Evolutionary conservation across 2,888 invertebrate genomes (phyloP).

Genomic region (Ophion slaviceki): DNA sequence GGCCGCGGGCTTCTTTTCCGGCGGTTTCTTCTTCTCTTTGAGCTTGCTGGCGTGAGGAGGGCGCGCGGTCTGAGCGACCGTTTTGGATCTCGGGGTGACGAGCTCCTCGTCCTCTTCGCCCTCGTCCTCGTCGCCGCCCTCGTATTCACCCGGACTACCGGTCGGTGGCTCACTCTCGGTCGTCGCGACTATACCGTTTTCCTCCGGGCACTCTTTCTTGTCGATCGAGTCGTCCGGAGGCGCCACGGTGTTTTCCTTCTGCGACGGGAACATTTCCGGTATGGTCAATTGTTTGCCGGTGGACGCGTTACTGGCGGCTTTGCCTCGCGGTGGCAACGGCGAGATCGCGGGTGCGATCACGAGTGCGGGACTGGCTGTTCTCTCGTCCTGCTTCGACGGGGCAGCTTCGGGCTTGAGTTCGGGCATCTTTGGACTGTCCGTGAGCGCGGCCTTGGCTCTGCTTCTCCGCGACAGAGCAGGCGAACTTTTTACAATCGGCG

Average conservation of each 20-base stretch:
- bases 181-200: slow-evolving; percentile 67
- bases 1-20: slow-evolving; percentile 60
- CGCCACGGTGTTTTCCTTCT: slow-evolving; percentile 44
- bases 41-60: slow-evolving; percentile 47
- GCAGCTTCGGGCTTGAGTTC: slow-evolving; percentile 69
- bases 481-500: slow-evolving; percentile 41
- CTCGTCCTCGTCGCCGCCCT: slow-evolving; percentile 82
- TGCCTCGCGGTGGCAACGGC: slow-evolving; percentile 63
- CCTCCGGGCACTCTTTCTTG: slow-evolving; percentile 70
- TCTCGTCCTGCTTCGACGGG: slow-evolving; percentile 60
- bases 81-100: slow-evolving; percentile 72
- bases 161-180: slow-evolving; percentile 76
- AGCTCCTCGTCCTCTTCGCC: slow-evolving; percentile 80
- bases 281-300: slow-evolving; percentile 75
- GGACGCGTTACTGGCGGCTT: slow-evolving; percentile 33
- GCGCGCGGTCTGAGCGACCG: slow-evolving; percentile 67
- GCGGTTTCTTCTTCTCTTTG: slow-evolving; percentile 67
- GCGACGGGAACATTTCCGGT: slow-evolving; percentile 73
- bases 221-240: slow-evolving; percentile 55
- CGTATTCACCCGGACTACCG: slow-evolving; percentile 81
- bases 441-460: slow-evolving; percentile 55
- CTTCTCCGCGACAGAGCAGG: slow-evolving; percentile 58
- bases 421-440: slow-evolving; percentile 71
- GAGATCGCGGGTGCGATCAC: slow-evolving; percentile 70
- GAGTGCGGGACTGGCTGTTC: slow-evolving; percentile 71